Percentiles rank a stretch among this genome's conserved stretches.
phyloP scores from a whole-genome alignment of 2,797 vertebrate genomes.

The Periparus ater region DNA sequence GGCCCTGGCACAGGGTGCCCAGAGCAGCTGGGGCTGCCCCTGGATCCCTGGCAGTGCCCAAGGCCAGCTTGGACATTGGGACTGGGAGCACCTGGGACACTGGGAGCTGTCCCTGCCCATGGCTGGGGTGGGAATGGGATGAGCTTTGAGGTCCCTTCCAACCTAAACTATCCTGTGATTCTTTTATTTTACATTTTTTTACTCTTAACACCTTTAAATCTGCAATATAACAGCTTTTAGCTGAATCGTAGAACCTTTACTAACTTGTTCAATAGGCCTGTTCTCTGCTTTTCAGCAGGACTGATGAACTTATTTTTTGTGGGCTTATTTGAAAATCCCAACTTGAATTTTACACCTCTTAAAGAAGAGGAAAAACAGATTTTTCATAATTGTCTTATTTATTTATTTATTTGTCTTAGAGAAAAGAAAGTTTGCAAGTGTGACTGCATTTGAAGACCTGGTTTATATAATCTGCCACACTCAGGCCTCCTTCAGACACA shows the following conservation, averaged over 20 bases:
- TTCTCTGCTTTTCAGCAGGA: background rate
- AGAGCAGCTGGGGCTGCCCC: background rate
- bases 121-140: accelerated
- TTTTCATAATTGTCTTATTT: background rate
- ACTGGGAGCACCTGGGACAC: background rate
- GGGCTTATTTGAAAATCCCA: background rate
- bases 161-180: background rate
- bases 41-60: background rate
- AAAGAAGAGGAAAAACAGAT: background rate
- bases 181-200: background rate
- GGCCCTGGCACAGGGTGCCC: background rate
- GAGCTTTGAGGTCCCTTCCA: background rate
- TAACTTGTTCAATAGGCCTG: background rate
- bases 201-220: background rate
- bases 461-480: background rate
- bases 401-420: background rate
- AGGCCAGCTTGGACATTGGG: accelerated
- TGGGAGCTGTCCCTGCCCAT: background rate
- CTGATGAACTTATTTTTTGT: background rate
- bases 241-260: background rate
- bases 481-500: background rate
- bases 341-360: background rate
- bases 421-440: background rate
- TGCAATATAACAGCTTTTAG: background rate
- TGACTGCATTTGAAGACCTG: background rate